Percentiles rank a stretch among this genome's conserved stretches.
phyloP scores from a whole-genome alignment of 2,113 vertebrate species.

The Martes martes region DNA sequence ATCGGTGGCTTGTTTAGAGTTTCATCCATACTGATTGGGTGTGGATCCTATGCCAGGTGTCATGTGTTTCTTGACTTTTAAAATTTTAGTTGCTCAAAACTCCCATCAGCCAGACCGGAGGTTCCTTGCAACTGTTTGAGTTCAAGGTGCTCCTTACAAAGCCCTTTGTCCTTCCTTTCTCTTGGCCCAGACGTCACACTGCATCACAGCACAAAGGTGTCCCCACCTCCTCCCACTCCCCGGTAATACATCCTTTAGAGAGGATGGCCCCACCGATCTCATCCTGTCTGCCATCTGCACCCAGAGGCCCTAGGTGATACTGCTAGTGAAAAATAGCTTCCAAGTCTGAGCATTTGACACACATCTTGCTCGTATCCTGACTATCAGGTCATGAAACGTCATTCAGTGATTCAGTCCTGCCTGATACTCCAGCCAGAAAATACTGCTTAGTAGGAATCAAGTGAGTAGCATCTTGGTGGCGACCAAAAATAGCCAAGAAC shows the following conservation, averaged over 20 bases:
- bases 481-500: too few species aligned
- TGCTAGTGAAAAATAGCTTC: not conserved
- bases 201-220: rapidly evolving
- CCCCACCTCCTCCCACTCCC: rapidly evolving
- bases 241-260: rapidly evolving
- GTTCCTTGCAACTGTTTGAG: rapidly evolving
- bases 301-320: too few species aligned
- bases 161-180: too few species aligned
- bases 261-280: too few species aligned
- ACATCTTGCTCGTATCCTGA: not conserved
- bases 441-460: rapidly evolving
- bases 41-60: not conserved
- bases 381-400: not conserved
- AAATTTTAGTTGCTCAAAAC: not conserved
- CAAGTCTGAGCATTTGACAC: not conserved
- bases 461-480: not conserved
- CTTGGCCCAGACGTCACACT: too few species aligned
- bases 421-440: not conserved
- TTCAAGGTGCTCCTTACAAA: too few species aligned
- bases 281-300: rapidly evolving
- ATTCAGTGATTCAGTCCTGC: not conserved
- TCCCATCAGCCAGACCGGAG: rapidly evolving
- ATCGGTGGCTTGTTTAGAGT: not conserved
- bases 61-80: not conserved
- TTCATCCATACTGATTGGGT: rapidly evolving